These are phyloP conservation scores for Phasianus colchicus DNA, from an alignment of 2,113 vertebrate genomes.

Conservation along the genomic window DNA sequence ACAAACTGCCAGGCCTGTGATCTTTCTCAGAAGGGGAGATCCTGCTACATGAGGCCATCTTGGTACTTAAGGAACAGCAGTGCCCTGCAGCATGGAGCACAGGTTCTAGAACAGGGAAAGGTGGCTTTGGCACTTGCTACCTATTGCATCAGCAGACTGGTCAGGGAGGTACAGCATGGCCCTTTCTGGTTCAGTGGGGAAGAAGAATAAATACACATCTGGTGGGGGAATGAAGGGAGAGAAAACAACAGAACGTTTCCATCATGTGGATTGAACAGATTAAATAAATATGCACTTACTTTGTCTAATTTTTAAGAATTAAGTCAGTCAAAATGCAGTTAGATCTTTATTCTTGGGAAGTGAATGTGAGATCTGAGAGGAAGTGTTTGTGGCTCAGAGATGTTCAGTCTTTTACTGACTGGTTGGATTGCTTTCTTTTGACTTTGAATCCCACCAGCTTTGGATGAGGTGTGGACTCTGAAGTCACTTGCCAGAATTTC, in stretches of 20 bases:
- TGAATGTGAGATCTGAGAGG: not conserved
- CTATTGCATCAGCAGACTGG: not conserved
- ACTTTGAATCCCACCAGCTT: not conserved
- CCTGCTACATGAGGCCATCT: not conserved
- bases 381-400: not conserved
- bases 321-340: not conserved
- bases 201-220: not conserved
- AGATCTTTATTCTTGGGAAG: not conserved
- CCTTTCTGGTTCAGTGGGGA: slow-evolving; percentile 40
- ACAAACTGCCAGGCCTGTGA: not conserved
- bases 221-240: not conserved
- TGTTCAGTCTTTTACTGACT: not conserved
- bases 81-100: not conserved
- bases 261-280: not conserved
- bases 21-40: not conserved
- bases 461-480: not conserved
- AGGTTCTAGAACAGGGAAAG: not conserved
- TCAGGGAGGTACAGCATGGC: not conserved
- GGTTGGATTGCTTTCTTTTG: not conserved
- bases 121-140: not conserved
- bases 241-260: not conserved
- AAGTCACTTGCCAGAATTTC: not conserved
- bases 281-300: not conserved
- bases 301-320: not conserved
- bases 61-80: not conserved